phyloP scores from a whole-genome alignment of 2,113 vertebrate genomes.

The Psettodes erumei region DNA sequence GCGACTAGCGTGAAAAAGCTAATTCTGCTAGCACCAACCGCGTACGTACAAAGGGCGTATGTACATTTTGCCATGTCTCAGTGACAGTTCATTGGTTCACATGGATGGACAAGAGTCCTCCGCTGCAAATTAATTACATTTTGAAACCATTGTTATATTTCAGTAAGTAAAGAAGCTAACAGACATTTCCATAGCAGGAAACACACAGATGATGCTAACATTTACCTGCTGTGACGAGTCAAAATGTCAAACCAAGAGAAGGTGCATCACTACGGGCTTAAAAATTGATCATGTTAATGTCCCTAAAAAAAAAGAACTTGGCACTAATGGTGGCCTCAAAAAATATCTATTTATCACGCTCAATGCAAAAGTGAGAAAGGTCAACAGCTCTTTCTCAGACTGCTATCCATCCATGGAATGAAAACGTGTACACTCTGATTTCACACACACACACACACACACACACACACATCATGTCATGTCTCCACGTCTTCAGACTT shows the following conservation, averaged over 20 bases:
- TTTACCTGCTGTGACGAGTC: background rate
- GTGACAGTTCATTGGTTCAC: background rate
- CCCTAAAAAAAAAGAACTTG: background rate
- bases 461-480: slow-evolving; percentile 26
- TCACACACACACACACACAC: slow-evolving; percentile 11
- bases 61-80: background rate
- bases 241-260: background rate
- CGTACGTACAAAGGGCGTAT: too few species aligned
- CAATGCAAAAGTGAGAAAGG: slow-evolving; percentile 43
- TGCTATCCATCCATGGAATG: slow-evolving; percentile 24
- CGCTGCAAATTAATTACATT: too few species aligned
- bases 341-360: too few species aligned
- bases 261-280: background rate
- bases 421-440: slow-evolving; percentile 3
- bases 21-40: background rate
- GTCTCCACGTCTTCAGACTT: too few species aligned
- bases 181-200: background rate
- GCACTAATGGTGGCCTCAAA: too few species aligned
- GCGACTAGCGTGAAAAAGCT: too few species aligned
- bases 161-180: too few species aligned
- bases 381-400: slow-evolving; percentile 57
- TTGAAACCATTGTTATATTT: too few species aligned
- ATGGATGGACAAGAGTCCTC: background rate
- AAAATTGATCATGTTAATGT: background rate
- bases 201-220: background rate